Percentiles rank a stretch among this genome's conserved stretches.
Conservation (phyloP, 2,797 vertebrate species). For the Toxotes lorentzi region DNA sequence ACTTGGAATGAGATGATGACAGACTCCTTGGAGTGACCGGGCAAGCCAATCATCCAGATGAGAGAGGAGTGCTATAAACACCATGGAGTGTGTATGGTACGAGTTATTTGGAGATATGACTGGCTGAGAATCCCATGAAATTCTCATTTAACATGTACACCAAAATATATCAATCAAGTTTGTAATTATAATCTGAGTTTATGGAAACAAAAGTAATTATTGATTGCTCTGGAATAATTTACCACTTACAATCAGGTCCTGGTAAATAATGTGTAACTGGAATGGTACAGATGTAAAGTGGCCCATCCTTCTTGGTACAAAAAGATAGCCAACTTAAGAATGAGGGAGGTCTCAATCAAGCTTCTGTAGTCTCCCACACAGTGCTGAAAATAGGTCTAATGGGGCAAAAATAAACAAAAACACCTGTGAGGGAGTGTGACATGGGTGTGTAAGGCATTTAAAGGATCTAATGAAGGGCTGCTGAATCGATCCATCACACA, state of each 20-base stretch:
- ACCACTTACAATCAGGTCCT: neutral
- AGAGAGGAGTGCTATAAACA: neutral
- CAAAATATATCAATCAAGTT: no score
- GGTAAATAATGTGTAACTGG: neutral
- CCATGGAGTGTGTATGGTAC: neutral
- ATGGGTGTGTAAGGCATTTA: conserved; percentile 2
- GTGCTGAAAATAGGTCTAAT: neutral
- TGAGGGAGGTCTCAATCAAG: neutral
- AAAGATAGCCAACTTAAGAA: neutral
- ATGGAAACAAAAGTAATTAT: no score
- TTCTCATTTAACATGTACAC: neutral
- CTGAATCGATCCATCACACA: conserved; percentile 13
- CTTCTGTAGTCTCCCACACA: neutral
- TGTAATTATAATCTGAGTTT: no score
- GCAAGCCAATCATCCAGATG: no score
- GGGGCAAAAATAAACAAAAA: neutral
- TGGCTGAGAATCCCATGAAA: neutral
- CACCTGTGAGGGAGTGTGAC: neutral
- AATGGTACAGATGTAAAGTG: neutral
- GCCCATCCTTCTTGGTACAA: neutral
- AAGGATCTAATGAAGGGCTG: conserved; percentile 8
- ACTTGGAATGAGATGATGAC: neutral
- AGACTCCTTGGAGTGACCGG: no score
- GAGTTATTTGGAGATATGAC: neutral
- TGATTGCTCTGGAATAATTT: neutral